These are phyloP conservation scores for Drosophila ercepeae DNA, from an alignment of 1,140 invertebrate species.

Conservation along the genomic window DNA sequence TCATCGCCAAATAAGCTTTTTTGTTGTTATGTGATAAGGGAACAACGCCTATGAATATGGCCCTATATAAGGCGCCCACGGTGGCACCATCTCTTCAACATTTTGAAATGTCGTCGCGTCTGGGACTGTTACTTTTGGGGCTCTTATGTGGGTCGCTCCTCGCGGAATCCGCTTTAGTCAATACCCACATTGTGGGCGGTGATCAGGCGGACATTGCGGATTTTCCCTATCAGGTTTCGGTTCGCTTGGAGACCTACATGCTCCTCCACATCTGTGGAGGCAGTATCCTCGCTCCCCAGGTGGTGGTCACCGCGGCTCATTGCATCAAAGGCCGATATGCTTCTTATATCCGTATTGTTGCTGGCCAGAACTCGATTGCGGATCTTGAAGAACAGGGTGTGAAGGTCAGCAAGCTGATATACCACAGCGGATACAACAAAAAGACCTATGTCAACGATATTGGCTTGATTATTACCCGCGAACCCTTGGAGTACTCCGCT, in stretches of 20 bases:
- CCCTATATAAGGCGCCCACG: constrained; percentile 22
- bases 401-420: constrained; percentile 61
- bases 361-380: constrained; percentile 68
- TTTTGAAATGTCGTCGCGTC: constrained; percentile 37
- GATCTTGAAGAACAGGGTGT: constrained; percentile 68
- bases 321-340: constrained; percentile 83
- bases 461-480: constrained; percentile 68
- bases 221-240: constrained; percentile 69
- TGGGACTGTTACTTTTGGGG: constrained; percentile 45
- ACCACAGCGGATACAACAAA: constrained; percentile 61
- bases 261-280: constrained; percentile 67
- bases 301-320: constrained; percentile 86
- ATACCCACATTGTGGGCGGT: constrained; percentile 58
- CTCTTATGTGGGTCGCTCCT: constrained; percentile 25
- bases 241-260: constrained; percentile 70
- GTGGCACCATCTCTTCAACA: constrained; percentile 13
- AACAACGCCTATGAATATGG: background rate
- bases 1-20: constrained; percentile 30
- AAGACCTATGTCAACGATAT: constrained; percentile 77
- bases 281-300: constrained; percentile 84
- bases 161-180: constrained; percentile 39
- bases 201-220: constrained; percentile 49
- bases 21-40: constrained; percentile 25
- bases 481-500: constrained; percentile 41
- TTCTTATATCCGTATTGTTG: constrained; percentile 58